Evolutionary conservation across 2,113 vertebrate species (phyloP).

Genomic region (Corvus hawaiiensis): DNA sequence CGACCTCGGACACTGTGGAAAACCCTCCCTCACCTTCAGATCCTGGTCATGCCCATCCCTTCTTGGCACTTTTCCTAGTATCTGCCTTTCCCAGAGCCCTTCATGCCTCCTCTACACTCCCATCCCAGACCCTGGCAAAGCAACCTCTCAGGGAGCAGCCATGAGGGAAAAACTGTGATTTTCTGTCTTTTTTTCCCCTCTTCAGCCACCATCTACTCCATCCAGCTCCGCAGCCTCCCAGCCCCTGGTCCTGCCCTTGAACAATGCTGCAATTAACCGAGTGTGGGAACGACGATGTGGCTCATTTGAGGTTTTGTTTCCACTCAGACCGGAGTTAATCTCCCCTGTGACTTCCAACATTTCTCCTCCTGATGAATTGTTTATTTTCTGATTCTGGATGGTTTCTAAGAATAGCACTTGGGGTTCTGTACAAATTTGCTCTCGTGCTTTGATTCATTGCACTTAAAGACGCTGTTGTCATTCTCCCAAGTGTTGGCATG

Average conservation of each 20-base stretch:
- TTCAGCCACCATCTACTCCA: neutral
- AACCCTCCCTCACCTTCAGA: neutral
- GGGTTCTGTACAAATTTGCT: neutral
- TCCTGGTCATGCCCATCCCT: neutral
- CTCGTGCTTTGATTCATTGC: constrained; percentile 40
- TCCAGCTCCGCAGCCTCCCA: neutral
- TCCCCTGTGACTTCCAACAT: neutral
- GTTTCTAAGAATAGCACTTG: constrained; percentile 49
- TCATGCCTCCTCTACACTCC: neutral
- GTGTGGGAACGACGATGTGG: neutral
- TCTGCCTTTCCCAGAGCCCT: neutral
- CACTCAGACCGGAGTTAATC: constrained; percentile 17
- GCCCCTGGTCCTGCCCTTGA: neutral
- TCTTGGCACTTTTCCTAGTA: accelerated
- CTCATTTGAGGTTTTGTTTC: constrained; percentile 37
- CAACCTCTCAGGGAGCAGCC: neutral
- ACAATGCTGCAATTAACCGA: neutral
- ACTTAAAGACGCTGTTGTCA: neutral
- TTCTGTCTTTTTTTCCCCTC: neutral
- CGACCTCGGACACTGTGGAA: neutral
- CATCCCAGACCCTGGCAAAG: neutral
- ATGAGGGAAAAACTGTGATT: neutral
- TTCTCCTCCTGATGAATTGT: constrained; percentile 29
- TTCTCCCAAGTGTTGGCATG: constrained; percentile 30
- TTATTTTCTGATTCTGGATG: constrained; percentile 35